Percentiles rank a stretch among this genome's conserved stretches.
phyloP scores from a whole-genome alignment of 2,888 invertebrate species.

The Alcis repandata region DNA sequence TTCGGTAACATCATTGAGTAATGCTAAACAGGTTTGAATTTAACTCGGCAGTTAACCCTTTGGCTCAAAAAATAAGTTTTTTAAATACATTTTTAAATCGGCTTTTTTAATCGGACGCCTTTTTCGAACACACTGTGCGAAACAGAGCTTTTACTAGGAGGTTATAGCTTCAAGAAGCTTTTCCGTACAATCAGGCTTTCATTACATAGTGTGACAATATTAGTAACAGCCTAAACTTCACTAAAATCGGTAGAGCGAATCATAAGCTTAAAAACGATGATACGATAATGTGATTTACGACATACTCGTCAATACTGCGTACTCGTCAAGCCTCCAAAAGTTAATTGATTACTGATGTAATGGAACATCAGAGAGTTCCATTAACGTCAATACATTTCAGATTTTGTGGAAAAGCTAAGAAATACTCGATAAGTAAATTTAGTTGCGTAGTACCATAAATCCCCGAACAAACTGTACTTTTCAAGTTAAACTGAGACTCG shows the following conservation, averaged over 20 bases:
- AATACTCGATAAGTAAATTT: neutral
- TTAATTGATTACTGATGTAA: too few relatives aligned
- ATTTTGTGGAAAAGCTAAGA: neutral
- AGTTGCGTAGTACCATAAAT: neutral
- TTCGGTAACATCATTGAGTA: slow-evolving; percentile 72
- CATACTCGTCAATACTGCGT: too few relatives aligned
- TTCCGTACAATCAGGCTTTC: too few relatives aligned
- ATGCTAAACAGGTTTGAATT: slow-evolving; percentile 63
- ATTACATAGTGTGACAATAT: too few relatives aligned
- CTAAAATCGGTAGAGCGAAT: neutral
- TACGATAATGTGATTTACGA: too few relatives aligned
- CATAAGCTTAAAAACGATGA: neutral
- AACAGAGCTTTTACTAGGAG: too few relatives aligned
- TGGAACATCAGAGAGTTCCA: neutral
- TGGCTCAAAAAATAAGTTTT: neutral
- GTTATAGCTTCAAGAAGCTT: too few relatives aligned
- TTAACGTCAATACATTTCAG: neutral
- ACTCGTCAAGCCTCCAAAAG: too few relatives aligned
- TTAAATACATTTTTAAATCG: neutral
- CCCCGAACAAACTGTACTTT: neutral
- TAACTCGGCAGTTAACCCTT: slow-evolving; percentile 9
- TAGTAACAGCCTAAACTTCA: neutral
- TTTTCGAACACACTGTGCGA: too few relatives aligned
- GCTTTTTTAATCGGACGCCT: too few relatives aligned
- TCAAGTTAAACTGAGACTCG: slow-evolving; percentile 4